Conservation (phyloP, 2,797 vertebrate genomes). For the Sebastes flavidus region DNA sequence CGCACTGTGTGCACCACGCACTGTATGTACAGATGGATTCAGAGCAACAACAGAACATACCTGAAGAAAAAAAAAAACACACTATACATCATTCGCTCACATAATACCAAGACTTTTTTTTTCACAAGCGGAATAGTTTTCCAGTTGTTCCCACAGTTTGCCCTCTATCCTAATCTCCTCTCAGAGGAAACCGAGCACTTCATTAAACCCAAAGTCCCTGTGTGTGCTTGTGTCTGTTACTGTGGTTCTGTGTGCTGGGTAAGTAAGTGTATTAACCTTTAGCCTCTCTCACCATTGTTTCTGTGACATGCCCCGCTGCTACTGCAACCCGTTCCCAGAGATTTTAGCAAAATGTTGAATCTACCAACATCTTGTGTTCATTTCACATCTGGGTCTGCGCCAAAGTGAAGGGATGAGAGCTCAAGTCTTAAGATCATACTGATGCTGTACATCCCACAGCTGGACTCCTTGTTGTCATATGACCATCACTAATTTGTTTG, state of each 20-base stretch:
- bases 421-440: background rate
- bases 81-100: background rate
- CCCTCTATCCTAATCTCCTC: constrained; percentile 47
- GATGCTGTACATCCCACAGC: constrained; percentile 13
- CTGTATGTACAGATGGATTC: constrained; percentile 30
- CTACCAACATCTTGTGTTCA: constrained; percentile 63
- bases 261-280: constrained; percentile 66
- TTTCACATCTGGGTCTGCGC: constrained; percentile 60
- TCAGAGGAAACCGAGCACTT: constrained; percentile 50
- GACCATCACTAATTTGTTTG: background rate
- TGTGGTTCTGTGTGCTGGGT: constrained; percentile 46
- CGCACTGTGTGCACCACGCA: background rate
- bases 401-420: constrained; percentile 44
- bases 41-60: constrained; percentile 1
- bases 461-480: background rate
- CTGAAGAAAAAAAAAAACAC: constrained; percentile 3
- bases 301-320: constrained; percentile 43
- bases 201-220: constrained; percentile 49
- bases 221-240: constrained; percentile 46
- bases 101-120: background rate
- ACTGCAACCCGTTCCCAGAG: constrained; percentile 66
- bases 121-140: constrained; percentile 28
- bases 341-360: constrained; percentile 46
- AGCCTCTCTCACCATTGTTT: constrained; percentile 74
- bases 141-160: constrained; percentile 59